A percentile compares a stretch with the other conserved stretches of the same genome.
phyloP scores from a whole-genome alignment of 2,113 vertebrate species.

The Pteropus alecto region DNA sequence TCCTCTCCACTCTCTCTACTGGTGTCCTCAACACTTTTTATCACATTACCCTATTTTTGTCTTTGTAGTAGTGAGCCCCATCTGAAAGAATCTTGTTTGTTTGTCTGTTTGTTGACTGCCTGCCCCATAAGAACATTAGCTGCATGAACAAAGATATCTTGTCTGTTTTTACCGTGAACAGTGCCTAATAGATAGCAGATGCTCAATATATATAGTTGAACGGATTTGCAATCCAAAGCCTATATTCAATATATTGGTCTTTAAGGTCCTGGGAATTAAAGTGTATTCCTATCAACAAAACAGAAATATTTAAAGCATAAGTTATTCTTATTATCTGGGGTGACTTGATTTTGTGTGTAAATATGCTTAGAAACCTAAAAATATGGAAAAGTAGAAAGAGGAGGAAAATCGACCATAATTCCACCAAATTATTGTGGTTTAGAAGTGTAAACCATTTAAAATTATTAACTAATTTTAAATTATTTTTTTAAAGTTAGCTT shows the following conservation, averaged over 20 bases:
- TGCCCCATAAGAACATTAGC: neutral
- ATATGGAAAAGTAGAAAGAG: neutral
- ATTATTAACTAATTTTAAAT: neutral
- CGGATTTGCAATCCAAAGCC: neutral
- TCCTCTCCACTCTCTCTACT: neutral
- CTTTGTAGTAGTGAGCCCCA: neutral
- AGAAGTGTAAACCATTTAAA: neutral
- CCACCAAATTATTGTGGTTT: neutral
- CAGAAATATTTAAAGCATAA: neutral
- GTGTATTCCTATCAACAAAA: neutral
- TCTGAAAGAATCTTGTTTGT: neutral
- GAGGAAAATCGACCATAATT: neutral
- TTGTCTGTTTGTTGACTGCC: neutral
- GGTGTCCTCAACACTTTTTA: neutral
- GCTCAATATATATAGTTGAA: neutral
- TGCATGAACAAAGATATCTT: neutral
- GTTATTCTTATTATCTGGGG: neutral
- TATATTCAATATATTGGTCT: neutral
- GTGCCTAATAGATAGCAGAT: neutral
- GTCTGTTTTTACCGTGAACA: neutral
- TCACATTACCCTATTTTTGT: neutral
- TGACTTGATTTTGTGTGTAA: neutral
- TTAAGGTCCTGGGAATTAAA: neutral
- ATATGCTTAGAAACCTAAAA: slow-evolving; percentile 26
- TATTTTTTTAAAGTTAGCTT: neutral